Evolutionary conservation across 2,797 vertebrate genomes (phyloP).

Genomic region (Sebastes cheni): DNA sequence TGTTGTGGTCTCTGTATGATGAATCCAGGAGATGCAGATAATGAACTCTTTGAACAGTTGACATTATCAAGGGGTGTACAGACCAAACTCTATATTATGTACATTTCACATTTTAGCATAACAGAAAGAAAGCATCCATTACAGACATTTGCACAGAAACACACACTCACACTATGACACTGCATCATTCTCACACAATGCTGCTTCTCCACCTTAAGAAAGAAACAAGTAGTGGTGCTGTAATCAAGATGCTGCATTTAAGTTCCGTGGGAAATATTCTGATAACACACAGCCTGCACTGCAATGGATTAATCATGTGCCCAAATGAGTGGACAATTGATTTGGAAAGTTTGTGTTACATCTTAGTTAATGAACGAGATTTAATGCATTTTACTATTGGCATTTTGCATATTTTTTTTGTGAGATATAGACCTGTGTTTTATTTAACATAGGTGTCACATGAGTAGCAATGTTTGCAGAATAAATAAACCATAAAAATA

Average conservation of each 20-base stretch:
- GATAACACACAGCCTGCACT: fast-evolving
- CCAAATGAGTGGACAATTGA: neutral
- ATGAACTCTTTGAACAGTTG: neutral
- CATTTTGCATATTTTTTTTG: neutral
- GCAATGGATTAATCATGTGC: neutral
- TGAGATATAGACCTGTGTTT: neutral
- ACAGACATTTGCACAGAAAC: neutral
- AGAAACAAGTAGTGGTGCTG: neutral
- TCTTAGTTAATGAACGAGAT: neutral
- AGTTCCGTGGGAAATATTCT: slow-evolving; percentile 1
- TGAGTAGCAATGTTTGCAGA: neutral
- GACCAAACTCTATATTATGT: neutral
- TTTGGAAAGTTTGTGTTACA: neutral
- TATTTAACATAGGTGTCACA: neutral
- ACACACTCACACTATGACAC: neutral
- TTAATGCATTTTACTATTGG: neutral
- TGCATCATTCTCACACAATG: slow-evolving; percentile 1
- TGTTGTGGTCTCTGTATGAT: neutral
- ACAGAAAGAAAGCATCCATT: neutral
- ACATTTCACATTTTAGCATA: neutral
- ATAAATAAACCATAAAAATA: neutral
- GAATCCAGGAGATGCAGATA: neutral
- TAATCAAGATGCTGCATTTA: slow-evolving; percentile 45
- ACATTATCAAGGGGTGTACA: neutral
- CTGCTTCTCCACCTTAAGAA: slow-evolving; percentile 69